Conservation (phyloP, 2,113 vertebrate genomes). For the Vulpes vulpes region DNA sequence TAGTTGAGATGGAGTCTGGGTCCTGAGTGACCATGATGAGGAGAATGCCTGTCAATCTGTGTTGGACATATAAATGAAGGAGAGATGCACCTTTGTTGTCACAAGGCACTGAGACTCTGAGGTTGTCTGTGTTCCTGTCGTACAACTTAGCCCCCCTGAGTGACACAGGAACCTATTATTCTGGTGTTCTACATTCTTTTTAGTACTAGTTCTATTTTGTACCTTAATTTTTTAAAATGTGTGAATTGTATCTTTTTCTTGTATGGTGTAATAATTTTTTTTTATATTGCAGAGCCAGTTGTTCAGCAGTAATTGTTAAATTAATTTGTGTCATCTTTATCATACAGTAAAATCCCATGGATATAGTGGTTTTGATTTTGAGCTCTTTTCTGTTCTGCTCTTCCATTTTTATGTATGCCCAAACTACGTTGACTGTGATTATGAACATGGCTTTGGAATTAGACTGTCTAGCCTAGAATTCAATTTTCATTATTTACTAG, state of each 20-base stretch:
- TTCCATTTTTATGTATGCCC: neutral
- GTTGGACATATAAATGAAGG: neutral
- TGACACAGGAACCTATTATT: neutral
- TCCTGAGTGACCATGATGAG: neutral
- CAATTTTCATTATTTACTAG: neutral
- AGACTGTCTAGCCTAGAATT: neutral
- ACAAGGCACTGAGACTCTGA: neutral
- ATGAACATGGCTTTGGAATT: neutral
- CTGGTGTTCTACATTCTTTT: neutral
- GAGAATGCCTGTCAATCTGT: neutral
- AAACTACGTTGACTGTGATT: neutral
- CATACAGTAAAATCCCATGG: neutral
- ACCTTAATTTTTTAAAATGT: neutral
- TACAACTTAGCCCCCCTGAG: neutral
- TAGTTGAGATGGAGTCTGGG: neutral
- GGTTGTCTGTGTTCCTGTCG: neutral
- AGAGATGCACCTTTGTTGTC: neutral
- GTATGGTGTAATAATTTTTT: neutral
- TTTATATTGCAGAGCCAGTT: neutral
- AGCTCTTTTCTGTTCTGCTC: neutral
- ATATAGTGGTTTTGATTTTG: neutral
- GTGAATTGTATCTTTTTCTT: neutral
- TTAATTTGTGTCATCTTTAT: neutral
- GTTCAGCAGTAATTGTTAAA: neutral
- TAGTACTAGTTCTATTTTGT: neutral